Base-by-base conservation (phyloP, 2,888 invertebrate species). In the Allacma fusca region DNA sequence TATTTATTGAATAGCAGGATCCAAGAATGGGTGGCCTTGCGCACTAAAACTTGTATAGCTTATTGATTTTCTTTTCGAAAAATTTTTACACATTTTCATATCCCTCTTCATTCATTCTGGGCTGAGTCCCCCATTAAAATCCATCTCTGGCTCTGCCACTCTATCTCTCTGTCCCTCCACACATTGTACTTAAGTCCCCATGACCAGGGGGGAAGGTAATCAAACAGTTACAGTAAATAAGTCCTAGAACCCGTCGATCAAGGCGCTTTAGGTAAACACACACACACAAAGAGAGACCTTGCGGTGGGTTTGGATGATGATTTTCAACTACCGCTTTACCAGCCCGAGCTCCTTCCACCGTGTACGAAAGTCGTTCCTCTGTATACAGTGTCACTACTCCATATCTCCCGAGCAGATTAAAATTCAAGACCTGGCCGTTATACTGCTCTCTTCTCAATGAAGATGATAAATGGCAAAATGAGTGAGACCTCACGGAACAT, bases 1-100 rank as follows among this genome's bases (percentile, higher is more conserved):
- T 67, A 67, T 67, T 67, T 67, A 67, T 67, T 67, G 67, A 67
- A 67, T 67, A 34, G 67, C 28, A 29, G 29, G 67, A 67, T 67
- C 29, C 21, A 34, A 67, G 67, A 67, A 21, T 12, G 21, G 28
- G 67, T 34, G 67, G 29, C 34, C 67, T 67, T 23, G 26, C 67
- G 67, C 29, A 24, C 67, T 67, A 29, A 67, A 67, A 28, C 34
- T 67, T 67, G 29, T 67, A 67, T 67, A 67, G 67, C 67, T 67
- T 67, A 67, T 67, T 67, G 67, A 67, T 67, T 67, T 67, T 67
- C 67, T 34, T 29, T 29, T 67, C 34, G 21, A 29, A 67, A 67
- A 67, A 29, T 67, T 67, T 67, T 34, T 29, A 67, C 67, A 67
- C 62, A 62, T 26, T 62, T 62, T 62, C 62, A 24, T 62, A 23